Evolutionary conservation across 2,888 invertebrate genomes (phyloP).

Genomic region (Branchipolynoe longqiensis): DNA sequence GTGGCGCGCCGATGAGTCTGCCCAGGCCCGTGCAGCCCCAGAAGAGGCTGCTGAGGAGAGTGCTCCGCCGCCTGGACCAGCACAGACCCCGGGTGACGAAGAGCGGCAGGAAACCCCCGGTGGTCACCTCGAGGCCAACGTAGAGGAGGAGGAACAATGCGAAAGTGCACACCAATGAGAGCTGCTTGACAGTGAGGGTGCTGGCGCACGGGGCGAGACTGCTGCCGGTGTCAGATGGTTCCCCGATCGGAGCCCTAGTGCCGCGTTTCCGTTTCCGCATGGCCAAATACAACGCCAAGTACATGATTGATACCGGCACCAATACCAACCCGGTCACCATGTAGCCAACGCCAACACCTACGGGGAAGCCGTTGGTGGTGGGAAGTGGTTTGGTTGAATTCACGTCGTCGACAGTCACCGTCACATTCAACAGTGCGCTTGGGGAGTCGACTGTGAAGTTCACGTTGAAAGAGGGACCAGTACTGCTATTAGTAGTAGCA

Average conservation of each 20-base stretch:
- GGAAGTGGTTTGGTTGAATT: not conserved
- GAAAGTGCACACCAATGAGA: not conserved
- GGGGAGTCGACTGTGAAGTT: too few species aligned
- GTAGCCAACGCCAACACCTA: constrained; percentile 5
- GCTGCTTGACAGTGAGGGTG: not conserved
- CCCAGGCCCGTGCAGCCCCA: constrained; percentile 28
- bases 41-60: constrained; percentile 22
- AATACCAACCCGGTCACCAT: constrained; percentile 1
- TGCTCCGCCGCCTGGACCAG: not conserved
- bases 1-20: not conserved
- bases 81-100: constrained; percentile 4
- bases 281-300: not conserved
- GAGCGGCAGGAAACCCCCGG: constrained; percentile 19
- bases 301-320: not conserved
- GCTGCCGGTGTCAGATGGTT: not conserved
- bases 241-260: not conserved
- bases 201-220: not conserved
- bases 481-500: too few species aligned
- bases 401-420: not conserved
- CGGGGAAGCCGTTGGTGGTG: not conserved
- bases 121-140: constrained; percentile 16
- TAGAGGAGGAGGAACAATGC: constrained; percentile 26
- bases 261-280: not conserved
- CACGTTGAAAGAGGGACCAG: too few species aligned
- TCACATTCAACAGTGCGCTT: too few species aligned